These are phyloP conservation scores for Ennomos fuscantarius DNA, from an alignment of 2,888 invertebrate genomes.

Conservation along the genomic window DNA sequence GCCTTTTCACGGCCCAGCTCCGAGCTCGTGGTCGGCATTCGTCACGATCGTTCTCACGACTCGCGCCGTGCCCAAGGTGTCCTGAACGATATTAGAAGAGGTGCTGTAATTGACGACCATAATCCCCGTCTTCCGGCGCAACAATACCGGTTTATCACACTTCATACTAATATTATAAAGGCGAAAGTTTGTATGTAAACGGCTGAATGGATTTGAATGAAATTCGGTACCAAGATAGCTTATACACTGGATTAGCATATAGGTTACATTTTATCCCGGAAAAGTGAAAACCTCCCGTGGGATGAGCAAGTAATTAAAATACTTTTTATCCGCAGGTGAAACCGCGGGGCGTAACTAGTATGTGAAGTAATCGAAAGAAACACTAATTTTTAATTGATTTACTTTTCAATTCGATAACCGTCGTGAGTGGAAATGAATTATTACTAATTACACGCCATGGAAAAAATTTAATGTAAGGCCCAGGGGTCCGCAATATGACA, in stretches of 20 bases:
- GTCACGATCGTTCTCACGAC: conserved; percentile 59
- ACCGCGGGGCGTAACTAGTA: too few species aligned
- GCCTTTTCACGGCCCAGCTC: conserved; percentile 62
- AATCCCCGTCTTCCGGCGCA: conserved; percentile 25
- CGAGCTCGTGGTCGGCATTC: conserved; percentile 56
- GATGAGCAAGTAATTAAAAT: too few species aligned
- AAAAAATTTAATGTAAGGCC: conserved; percentile 1
- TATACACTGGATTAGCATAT: too few species aligned
- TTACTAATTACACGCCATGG: neutral
- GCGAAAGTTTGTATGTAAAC: too few species aligned
- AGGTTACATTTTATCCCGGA: too few species aligned
- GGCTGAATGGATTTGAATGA: too few species aligned
- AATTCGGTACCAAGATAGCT: too few species aligned
- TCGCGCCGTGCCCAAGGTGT: conserved; percentile 29
- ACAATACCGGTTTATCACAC: conserved; percentile 1
- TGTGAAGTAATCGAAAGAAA: conserved; percentile 9
- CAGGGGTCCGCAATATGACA: conserved; percentile 48
- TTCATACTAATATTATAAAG: too few species aligned
- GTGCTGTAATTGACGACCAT: conserved; percentile 16
- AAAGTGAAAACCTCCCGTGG: too few species aligned
- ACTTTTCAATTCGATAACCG: neutral
- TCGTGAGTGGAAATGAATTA: neutral
- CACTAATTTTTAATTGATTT: neutral
- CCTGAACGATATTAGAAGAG: conserved; percentile 19
- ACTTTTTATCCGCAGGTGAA: too few species aligned